Conservation (phyloP, 2,888 invertebrate genomes). For the Smittia sp. region DNA sequence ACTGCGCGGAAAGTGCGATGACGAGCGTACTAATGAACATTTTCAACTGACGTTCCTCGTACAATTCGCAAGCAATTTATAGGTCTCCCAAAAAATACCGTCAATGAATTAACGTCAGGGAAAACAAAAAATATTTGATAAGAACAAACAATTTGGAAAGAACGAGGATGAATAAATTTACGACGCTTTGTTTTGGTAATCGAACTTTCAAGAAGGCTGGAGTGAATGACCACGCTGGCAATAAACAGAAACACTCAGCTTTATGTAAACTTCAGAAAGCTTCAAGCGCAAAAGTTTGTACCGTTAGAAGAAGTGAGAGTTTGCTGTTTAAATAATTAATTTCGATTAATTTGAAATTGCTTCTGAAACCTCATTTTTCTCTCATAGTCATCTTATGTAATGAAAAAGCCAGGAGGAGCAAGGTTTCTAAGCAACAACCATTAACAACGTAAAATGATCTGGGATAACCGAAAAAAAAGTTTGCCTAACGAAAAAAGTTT, state of each 20-base stretch:
- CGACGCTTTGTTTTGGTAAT: too few relatives aligned
- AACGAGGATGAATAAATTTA: too few relatives aligned
- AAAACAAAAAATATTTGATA: too few relatives aligned
- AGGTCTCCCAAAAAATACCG: too few relatives aligned
- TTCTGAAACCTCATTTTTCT: constrained; percentile 20
- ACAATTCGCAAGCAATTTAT: too few relatives aligned
- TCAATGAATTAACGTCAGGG: too few relatives aligned
- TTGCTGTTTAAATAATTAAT: constrained; percentile 15
- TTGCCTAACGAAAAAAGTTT: not conserved
- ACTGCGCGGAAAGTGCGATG: too few relatives aligned
- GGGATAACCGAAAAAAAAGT: not conserved
- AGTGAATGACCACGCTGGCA: too few relatives aligned
- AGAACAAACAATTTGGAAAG: too few relatives aligned
- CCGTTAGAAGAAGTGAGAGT: not conserved
- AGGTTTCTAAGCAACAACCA: constrained; percentile 33
- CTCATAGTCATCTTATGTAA: not conserved
- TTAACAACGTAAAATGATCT: constrained; percentile 37
- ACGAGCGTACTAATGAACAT: too few relatives aligned
- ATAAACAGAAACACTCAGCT: not conserved
- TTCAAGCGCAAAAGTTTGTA: not conserved
- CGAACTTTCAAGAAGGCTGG: too few relatives aligned
- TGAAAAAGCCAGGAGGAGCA: not conserved
- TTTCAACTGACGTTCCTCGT: too few relatives aligned
- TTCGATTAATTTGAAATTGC: constrained; percentile 18
- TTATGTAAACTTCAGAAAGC: not conserved